Conservation (phyloP, 2,797 vertebrate genomes). For the Setipinna tenuifilis region DNA sequence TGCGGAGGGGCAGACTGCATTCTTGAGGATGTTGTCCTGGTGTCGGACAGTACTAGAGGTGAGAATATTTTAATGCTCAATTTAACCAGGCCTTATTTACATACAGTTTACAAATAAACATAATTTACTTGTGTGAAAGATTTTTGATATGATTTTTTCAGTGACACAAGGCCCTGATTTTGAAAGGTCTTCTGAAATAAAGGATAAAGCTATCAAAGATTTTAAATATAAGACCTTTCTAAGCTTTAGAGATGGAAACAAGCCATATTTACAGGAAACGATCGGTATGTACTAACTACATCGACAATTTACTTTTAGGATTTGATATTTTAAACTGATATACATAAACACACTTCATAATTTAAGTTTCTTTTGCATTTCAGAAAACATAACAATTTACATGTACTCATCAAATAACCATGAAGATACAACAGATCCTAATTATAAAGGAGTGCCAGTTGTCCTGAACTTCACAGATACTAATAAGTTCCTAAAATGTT, state of each 20-base stretch:
- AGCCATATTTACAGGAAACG: background rate
- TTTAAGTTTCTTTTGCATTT: background rate
- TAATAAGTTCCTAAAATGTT: constrained; percentile 38
- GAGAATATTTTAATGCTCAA: background rate
- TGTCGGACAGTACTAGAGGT: background rate
- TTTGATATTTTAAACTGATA: background rate
- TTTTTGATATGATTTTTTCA: too few species aligned
- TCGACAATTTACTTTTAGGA: background rate
- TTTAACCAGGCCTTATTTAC: background rate
- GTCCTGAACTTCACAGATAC: constrained; percentile 41
- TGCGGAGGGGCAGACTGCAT: constrained; percentile 25
- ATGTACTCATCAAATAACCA: constrained; percentile 30
- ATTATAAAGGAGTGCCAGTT: constrained; percentile 35
- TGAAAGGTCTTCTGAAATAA: background rate
- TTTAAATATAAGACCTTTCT: background rate
- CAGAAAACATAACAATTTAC: constrained; percentile 47
- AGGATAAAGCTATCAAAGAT: background rate
- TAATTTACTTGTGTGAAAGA: too few species aligned
- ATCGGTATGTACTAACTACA: background rate
- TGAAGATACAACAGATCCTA: background rate
- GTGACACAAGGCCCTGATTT: background rate
- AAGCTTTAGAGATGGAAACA: background rate
- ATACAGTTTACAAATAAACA: too few species aligned
- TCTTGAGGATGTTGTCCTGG: background rate
- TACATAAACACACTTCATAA: background rate